phyloP scores from a whole-genome alignment of 2,113 vertebrate species.

The Urocolius indicus region DNA sequence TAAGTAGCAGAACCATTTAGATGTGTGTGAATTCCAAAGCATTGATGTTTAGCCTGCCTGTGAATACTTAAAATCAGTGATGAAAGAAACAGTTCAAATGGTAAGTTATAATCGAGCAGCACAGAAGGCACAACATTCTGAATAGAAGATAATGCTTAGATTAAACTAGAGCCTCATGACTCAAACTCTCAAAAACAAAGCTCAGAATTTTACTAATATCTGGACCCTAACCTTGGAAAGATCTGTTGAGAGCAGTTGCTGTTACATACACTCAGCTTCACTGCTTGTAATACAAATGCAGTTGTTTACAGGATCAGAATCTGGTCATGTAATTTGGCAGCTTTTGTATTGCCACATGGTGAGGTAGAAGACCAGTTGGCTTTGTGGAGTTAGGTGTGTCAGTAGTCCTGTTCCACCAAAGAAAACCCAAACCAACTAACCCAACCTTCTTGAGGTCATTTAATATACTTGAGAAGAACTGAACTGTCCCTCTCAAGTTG shows the following conservation, averaged over 20 bases:
- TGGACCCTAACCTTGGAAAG: neutral
- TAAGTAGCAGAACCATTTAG: neutral
- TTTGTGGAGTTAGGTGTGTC: neutral
- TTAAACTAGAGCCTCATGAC: neutral
- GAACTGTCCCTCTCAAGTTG: neutral
- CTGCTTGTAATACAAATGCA: neutral
- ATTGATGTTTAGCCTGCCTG: neutral
- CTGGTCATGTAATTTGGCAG: neutral
- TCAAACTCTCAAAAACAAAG: neutral
- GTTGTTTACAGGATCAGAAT: neutral
- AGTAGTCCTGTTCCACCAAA: neutral
- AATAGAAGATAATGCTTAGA: neutral
- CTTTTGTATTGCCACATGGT: neutral
- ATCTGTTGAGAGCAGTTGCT: neutral
- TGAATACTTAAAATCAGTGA: neutral
- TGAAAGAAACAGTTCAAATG: conserved; percentile 6
- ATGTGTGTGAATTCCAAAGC: neutral
- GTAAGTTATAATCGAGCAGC: neutral
- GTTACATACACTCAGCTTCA: neutral
- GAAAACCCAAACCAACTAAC: neutral
- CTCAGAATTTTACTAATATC: neutral
- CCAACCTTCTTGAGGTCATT: neutral
- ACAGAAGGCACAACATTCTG: neutral
- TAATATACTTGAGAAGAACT: neutral
- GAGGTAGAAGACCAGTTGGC: neutral